Evolutionary conservation across 2,888 invertebrate genomes (phyloP), one percentile per base, ranked within the genome.

Genomic region (Abrostola triplasia): DNA sequence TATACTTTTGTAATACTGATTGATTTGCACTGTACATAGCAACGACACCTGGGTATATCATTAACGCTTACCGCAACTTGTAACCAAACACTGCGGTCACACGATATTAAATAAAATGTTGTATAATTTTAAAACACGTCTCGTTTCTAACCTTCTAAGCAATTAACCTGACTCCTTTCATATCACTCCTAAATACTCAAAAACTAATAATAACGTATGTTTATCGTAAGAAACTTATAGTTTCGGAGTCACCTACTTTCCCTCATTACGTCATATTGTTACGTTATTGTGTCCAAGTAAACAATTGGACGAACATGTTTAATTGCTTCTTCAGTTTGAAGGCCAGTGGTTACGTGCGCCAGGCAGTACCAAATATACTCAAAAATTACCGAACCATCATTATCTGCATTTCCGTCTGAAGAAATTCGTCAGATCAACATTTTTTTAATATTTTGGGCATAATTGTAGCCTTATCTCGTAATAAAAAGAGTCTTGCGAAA

Each of bases 221-320:
- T 56, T 35, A 58, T 55, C 72, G 54, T 60, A 60, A 71, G 72
- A 66, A 65, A 65, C 57, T 71, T 59, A 52, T 59, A 72, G 57
- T 65, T 71, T 66, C 40, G 38, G 36, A 60, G 36, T 13, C 62
- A 73, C 73, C 67, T 58, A 73, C 73, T 73, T 73, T 73, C 73
- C 58, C 73, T 36, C 13, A 47, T 67, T 76, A 57, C 58, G 63
- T 35, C 73, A 73, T 67, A 66, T 13, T 35, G 59, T 76, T 76
- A 40, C 76, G 67, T 60, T 71, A 47, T 60, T 62, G 48, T 73
- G 62, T 60, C 57, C 55, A 62, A 60, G 76, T 64, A 72, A 76
- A 73, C 73, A 73, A 73, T 67, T 76, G 60, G 54, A 76, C 44
- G 73, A 62, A 66, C 73, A 76, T 76, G 55, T 73, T 67, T 72